These are phyloP conservation scores for Caenorhabditis imperialis DNA, from an alignment of 2,888 invertebrate species.

Conservation along the genomic window DNA sequence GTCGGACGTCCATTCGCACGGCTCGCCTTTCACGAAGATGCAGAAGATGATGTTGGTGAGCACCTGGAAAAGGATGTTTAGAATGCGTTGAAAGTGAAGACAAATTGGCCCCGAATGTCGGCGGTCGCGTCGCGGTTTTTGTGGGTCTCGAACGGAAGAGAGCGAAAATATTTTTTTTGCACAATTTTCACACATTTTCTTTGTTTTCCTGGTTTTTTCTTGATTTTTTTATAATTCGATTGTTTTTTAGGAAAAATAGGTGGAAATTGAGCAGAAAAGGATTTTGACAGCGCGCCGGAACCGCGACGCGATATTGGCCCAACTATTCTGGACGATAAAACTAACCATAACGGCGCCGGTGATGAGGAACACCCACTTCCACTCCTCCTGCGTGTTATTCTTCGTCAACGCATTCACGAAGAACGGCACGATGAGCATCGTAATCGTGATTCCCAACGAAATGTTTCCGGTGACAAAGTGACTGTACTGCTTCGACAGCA, in stretches of 20 bases:
- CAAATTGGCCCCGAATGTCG: too few relatives aligned
- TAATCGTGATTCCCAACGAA: constrained; percentile 74
- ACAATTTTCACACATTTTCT: too few relatives aligned
- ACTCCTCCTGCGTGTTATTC: constrained; percentile 72
- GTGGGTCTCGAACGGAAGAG: too few relatives aligned
- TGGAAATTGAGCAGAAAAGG: neutral
- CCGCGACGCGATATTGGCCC: too few relatives aligned
- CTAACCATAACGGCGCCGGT: constrained; percentile 66
- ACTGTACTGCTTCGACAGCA: constrained; percentile 74
- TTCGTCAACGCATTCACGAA: constrained; percentile 68
- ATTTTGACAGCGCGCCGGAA: neutral
- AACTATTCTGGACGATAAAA: neutral
- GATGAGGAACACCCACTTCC: constrained; percentile 69
- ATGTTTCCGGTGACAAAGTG: constrained; percentile 77
- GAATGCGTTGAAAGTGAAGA: too few relatives aligned
- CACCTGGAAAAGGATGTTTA: too few relatives aligned
- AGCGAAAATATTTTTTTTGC: too few relatives aligned
- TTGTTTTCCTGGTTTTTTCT: too few relatives aligned
- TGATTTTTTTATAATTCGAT: too few relatives aligned
- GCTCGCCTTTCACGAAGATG: constrained; percentile 69
- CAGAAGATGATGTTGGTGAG: constrained; percentile 68
- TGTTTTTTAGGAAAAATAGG: neutral
- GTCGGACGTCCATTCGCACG: constrained; percentile 70
- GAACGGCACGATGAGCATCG: constrained; percentile 73
- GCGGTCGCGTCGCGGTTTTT: too few relatives aligned